A percentile compares a stretch with the other conserved stretches of the same genome.
These are phyloP conservation scores for Nannobrachium achirus DNA, from an alignment of 2,113 vertebrate species.

Conservation along the genomic window DNA sequence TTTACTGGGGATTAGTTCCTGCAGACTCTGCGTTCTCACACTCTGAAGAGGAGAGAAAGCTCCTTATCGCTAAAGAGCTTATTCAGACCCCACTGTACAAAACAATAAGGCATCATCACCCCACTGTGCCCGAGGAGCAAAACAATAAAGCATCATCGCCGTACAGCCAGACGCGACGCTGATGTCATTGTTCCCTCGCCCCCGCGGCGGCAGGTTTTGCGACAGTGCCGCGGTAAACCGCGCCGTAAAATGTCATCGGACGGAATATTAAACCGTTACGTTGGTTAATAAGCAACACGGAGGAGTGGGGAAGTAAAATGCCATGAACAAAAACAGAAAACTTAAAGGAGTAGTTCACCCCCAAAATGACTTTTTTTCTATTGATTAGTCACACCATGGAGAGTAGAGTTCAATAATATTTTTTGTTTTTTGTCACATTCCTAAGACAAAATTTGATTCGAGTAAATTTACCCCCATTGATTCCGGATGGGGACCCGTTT, in stretches of 20 bases:
- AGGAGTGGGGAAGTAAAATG: background rate
- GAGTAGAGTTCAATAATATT: too few species aligned
- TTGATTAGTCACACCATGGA: too few species aligned
- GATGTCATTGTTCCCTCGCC: conserved; percentile 34
- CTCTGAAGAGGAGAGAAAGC: conserved; percentile 81
- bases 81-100: conserved; percentile 73
- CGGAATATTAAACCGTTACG: background rate
- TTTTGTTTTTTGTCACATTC: too few species aligned
- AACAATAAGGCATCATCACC: conserved; percentile 75
- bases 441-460: too few species aligned
- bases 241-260: background rate
- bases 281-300: conserved; percentile 2
- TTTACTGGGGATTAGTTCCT: conserved; percentile 83
- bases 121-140: conserved; percentile 58
- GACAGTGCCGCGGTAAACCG: background rate
- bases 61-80: conserved; percentile 83
- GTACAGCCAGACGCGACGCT: background rate
- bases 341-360: too few species aligned
- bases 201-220: conserved; percentile 46
- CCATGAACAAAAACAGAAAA: background rate
- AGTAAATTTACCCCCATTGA: too few species aligned
- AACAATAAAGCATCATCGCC: conserved; percentile 6
- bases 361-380: too few species aligned
- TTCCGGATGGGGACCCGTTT: too few species aligned
- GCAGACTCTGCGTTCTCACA: conserved; percentile 83